These are phyloP conservation scores for Agraylea sexmaculata DNA, from an alignment of 1,140 invertebrate genomes.

Conservation along the genomic window DNA sequence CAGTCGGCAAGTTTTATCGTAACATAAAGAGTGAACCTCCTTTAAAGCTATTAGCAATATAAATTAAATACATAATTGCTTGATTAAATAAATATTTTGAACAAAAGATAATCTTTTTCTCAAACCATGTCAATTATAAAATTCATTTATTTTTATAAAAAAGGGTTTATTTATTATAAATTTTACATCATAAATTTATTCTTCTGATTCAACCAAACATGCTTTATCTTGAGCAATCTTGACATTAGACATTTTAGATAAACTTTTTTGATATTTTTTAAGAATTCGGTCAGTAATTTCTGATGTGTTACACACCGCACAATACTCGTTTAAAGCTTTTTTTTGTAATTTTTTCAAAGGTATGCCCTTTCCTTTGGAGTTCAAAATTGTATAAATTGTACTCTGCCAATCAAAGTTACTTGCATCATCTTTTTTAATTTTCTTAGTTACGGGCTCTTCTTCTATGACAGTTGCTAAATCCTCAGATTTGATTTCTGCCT, in stretches of 20 bases:
- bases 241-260: constrained; percentile 17
- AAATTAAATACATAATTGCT: constrained; percentile 1
- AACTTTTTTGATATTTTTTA: constrained; percentile 17
- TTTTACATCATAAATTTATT: no score
- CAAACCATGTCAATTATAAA: no score
- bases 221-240: constrained; percentile 14
- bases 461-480: background rate
- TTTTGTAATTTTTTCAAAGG: constrained; percentile 19
- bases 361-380: constrained; percentile 15
- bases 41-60: constrained; percentile 17
- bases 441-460: constrained; percentile 14
- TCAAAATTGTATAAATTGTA: constrained; percentile 11
- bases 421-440: constrained; percentile 10
- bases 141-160: no score
- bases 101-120: no score
- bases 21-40: constrained; percentile 18
- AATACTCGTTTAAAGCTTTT: constrained; percentile 18
- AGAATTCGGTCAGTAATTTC: constrained; percentile 14
- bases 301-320: constrained; percentile 5
- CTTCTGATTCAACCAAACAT: constrained; percentile 8
- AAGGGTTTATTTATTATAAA: no score
- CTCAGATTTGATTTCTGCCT: background rate
- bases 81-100: no score
- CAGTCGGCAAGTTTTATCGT: constrained; percentile 15
- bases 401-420: constrained; percentile 11